Percentiles rank a stretch among this genome's conserved stretches.
phyloP scores from a whole-genome alignment of 2,888 invertebrate genomes.

The Oscheius sp. region DNA sequence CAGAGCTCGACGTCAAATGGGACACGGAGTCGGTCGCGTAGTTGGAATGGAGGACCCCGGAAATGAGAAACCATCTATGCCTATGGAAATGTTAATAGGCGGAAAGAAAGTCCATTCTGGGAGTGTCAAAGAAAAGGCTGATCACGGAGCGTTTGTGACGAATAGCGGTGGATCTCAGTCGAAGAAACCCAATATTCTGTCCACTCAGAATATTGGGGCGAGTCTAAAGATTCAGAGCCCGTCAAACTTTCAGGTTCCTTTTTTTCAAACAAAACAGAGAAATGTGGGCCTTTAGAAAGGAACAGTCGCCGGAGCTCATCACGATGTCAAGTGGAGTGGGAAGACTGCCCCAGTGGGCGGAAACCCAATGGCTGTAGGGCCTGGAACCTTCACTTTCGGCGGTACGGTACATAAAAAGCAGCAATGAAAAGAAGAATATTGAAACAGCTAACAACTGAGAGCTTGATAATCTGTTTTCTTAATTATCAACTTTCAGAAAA shows the following conservation, averaged over 20 bases:
- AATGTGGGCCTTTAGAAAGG: slow-evolving; percentile 38
- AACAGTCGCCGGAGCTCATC: slow-evolving; percentile 42
- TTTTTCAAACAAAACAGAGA: slow-evolving; percentile 5
- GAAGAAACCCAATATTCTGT: not conserved
- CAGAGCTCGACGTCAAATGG: slow-evolving; percentile 32
- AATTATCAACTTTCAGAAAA: too few species aligned
- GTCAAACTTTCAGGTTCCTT: not conserved
- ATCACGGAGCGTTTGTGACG: not conserved
- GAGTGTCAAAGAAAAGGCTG: not conserved
- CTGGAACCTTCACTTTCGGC: slow-evolving; percentile 54
- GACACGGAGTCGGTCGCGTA: slow-evolving; percentile 46
- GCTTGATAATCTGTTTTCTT: too few species aligned
- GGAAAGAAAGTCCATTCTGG: slow-evolving; percentile 13
- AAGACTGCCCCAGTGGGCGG: slow-evolving; percentile 48
- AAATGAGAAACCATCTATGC: slow-evolving; percentile 38
- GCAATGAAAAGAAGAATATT: too few species aligned
- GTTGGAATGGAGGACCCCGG: slow-evolving; percentile 42
- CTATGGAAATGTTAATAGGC: slow-evolving; percentile 35
- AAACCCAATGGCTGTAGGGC: slow-evolving; percentile 47
- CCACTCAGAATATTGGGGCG: not conserved
- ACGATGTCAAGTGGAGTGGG: slow-evolving; percentile 48
- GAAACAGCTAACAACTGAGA: too few species aligned
- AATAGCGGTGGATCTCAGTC: not conserved
- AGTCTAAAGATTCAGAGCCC: slow-evolving; percentile 1
- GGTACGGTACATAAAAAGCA: too few species aligned